A percentile compares a stretch with the other conserved stretches of the same genome.
Conservation (phyloP, 2,888 invertebrate species). For the Prosopocoilus inquinatus region DNA sequence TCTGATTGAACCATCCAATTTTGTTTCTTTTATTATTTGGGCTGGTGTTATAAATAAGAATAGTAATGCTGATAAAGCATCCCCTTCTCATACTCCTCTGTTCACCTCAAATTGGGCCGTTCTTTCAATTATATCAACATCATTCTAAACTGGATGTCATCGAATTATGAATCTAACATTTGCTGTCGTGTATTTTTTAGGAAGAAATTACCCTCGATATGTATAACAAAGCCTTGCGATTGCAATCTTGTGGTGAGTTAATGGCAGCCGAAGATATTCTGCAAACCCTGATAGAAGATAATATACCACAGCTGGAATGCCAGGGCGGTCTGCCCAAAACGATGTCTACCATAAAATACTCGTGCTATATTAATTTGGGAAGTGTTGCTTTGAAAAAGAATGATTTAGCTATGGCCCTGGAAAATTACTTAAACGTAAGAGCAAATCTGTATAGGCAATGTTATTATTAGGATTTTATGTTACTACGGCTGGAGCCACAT, state of each 20-base stretch:
- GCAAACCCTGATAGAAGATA: slow-evolving; percentile 61
- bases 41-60: too few species aligned
- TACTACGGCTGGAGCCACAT: background rate
- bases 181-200: slow-evolving; percentile 32
- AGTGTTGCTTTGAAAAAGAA: slow-evolving; percentile 62
- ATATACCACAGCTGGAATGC: slow-evolving; percentile 54
- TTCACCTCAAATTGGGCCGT: too few species aligned
- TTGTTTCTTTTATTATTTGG: too few species aligned
- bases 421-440: slow-evolving; percentile 61
- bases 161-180: too few species aligned
- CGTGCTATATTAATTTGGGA: slow-evolving; percentile 80
- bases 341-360: slow-evolving; percentile 75
- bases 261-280: slow-evolving; percentile 68
- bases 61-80: too few species aligned
- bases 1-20: too few species aligned
- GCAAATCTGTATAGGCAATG: slow-evolving; percentile 36
- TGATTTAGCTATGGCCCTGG: slow-evolving; percentile 54
- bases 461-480: slow-evolving; percentile 7
- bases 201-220: slow-evolving; percentile 80
- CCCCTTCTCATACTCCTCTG: too few species aligned
- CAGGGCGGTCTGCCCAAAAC: slow-evolving; percentile 57
- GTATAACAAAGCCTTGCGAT: slow-evolving; percentile 74
- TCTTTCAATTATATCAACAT: background rate
- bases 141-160: too few species aligned
- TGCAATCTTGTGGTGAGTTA: slow-evolving; percentile 64